Evolutionary conservation across 2,888 invertebrate species (phyloP), one percentile per base, ranked within the genome.

Genomic region (Protodeltote pygarga): DNA sequence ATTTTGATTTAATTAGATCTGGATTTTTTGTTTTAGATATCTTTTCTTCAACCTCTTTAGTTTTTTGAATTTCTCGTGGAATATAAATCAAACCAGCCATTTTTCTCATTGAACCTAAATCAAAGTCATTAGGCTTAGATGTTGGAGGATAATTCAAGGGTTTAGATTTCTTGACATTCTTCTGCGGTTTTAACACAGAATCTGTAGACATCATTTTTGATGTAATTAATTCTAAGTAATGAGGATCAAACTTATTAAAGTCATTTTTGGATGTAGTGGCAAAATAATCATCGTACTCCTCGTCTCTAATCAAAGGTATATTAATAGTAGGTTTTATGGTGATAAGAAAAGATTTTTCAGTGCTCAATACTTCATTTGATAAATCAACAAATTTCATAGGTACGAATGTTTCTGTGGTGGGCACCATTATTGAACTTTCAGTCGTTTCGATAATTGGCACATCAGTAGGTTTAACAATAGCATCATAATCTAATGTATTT

Each of bases 221-320:
- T 63, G 70, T 72, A 1, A 71, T 34, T 8, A 68, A 46, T 42
- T 71, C 59, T 28, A 61, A 33, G 8, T 51, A 61, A 11, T 64
- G 57, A 21, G 45, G 38, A 3, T 68, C 33, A 5, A 58, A 8
- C 15, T 44, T 50, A 44, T 71, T 53, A 32, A 69, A 53, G 25
- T 59, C 39, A 16, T 29, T 5, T 31, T 21, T 49, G 10, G 21
- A 10, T 24, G 61, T 66, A 5, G 44, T 47, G 5, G 32, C 4
- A 33, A 47, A 42, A 41, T 62, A 52, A 21, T 75, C 54, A 15
- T 73, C 66, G 16, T 71, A 65, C 3, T 66, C 64, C 5, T 67
- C 46, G 11, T 62, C 62, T 25, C 28, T 62, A 5, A 44, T 44
- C n/a, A 58, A 29, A 9, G 67, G 61, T 15, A 35, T 3, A 1